These are phyloP conservation scores for Chloromyia formosa DNA, from an alignment of 2,888 invertebrate species.

Conservation along the genomic window DNA sequence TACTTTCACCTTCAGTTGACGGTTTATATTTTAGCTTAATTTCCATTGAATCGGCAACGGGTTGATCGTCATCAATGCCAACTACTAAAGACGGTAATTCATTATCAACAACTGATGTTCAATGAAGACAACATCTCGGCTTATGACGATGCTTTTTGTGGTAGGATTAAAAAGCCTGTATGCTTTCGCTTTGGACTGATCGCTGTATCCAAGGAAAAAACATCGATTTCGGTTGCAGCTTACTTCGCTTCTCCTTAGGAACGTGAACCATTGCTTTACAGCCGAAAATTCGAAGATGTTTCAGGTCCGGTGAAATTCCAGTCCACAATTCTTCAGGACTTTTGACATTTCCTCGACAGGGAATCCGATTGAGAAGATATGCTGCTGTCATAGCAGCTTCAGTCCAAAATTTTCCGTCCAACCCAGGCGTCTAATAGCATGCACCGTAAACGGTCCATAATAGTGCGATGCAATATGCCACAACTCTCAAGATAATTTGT, in stretches of 20 bases:
- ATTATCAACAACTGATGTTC: no score
- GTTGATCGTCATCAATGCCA: no score
- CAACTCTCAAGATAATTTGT: conserved; percentile 46
- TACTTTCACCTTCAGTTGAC: no score
- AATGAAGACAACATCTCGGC: conserved; percentile 25
- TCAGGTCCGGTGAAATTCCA: conserved; percentile 42
- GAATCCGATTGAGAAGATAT: conserved; percentile 49
- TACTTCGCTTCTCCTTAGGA: conserved; percentile 47
- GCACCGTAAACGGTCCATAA: no score
- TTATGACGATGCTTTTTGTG: not conserved
- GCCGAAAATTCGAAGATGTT: conserved; percentile 47
- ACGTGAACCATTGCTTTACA: conserved; percentile 48
- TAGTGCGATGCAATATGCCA: conserved; percentile 49
- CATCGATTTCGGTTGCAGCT: conserved; percentile 46
- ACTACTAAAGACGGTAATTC: no score
- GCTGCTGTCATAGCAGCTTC: conserved; percentile 47
- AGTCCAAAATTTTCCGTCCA: conserved; percentile 48
- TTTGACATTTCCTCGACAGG: conserved; percentile 46
- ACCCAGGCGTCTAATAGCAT: not conserved
- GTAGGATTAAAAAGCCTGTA: conserved; percentile 35
- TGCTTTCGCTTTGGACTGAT: conserved; percentile 48
- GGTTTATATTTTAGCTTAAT: no score
- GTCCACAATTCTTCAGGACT: conserved; percentile 49
- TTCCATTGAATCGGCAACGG: no score
- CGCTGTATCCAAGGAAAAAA: conserved; percentile 48